phyloP scores from a whole-genome alignment of 2,797 vertebrate species.

The Luscinia megarhynchos region DNA sequence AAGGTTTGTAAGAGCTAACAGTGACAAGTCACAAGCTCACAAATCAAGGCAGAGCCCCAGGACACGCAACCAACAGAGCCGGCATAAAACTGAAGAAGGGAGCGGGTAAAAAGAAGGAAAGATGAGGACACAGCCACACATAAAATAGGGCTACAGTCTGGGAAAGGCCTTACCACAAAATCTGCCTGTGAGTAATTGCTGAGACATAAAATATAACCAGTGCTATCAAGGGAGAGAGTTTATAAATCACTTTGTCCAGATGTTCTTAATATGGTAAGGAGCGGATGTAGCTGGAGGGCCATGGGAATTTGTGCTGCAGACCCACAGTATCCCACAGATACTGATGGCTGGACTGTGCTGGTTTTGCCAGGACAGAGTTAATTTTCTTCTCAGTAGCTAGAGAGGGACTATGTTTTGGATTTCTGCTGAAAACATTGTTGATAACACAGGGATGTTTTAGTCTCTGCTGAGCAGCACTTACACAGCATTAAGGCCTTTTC shows the following conservation, averaged over 20 bases:
- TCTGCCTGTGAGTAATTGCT: neutral
- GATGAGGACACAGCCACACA: neutral
- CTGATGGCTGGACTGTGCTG: neutral
- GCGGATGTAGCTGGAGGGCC: neutral
- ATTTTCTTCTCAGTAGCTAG: neutral
- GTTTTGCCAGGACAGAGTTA: neutral
- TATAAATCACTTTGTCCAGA: slow-evolving; percentile 53
- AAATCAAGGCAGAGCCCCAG: neutral
- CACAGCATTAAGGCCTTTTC: neutral
- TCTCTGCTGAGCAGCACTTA: neutral
- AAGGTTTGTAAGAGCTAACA: neutral
- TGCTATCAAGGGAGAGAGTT: neutral
- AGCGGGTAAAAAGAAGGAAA: neutral
- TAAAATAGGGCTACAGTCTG: neutral
- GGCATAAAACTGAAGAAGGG: neutral
- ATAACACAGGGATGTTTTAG: neutral
- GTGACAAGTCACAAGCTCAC: neutral
- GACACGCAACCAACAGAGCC: neutral
- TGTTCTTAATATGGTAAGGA: slow-evolving; percentile 28
- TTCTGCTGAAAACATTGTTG: neutral
- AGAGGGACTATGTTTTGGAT: neutral
- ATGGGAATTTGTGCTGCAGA: neutral
- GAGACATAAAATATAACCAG: slow-evolving; percentile 24
- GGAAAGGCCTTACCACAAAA: slow-evolving; percentile 20
- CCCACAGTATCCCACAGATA: neutral